These are phyloP conservation scores for Channa striata DNA, from an alignment of 2,797 vertebrate species.

Conservation along the genomic window DNA sequence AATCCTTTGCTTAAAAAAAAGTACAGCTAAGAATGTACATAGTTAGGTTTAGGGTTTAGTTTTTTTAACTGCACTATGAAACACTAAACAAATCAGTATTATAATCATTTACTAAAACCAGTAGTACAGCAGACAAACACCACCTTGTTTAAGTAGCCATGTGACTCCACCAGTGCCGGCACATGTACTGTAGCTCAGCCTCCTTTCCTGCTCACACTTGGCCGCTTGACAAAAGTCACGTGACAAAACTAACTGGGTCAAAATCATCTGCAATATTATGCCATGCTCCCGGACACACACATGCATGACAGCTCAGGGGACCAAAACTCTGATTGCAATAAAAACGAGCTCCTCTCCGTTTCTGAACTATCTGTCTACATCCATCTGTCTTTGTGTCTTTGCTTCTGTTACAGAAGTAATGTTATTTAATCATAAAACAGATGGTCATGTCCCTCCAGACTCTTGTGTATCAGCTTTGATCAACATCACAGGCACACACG, in stretches of 20 bases:
- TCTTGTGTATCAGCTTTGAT: slow-evolving; percentile 60
- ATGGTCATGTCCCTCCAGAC: slow-evolving; percentile 57
- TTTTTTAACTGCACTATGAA: too few species aligned
- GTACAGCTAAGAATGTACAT: too few species aligned
- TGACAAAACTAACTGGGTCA: slow-evolving; percentile 77
- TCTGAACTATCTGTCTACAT: slow-evolving; percentile 33
- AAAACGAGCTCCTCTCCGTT: slow-evolving; percentile 17
- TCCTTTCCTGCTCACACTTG: slow-evolving; percentile 33
- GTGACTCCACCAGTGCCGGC: slow-evolving; percentile 44
- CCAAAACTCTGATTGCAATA: slow-evolving; percentile 59
- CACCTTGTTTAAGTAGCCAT: slow-evolving; percentile 49
- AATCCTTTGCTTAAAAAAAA: too few species aligned
- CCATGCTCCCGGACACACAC: slow-evolving; percentile 42
- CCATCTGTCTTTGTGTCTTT: slow-evolving; percentile 36
- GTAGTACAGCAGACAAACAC: slow-evolving; percentile 39
- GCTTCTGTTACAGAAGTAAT: slow-evolving; percentile 40
- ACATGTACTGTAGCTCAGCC: slow-evolving; percentile 24
- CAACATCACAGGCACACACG: slow-evolving; percentile 52
- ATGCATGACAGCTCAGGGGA: slow-evolving; percentile 58
- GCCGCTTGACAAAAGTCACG: slow-evolving; percentile 49
- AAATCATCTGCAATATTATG: slow-evolving; percentile 72
- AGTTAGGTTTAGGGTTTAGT: too few species aligned
- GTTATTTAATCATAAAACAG: slow-evolving; percentile 64
- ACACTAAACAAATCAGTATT: too few species aligned
- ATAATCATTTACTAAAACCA: too few species aligned